Percentiles rank a stretch among this genome's conserved stretches.
phyloP scores from a whole-genome alignment of 2,797 vertebrate genomes.

The Vireo griseus region DNA sequence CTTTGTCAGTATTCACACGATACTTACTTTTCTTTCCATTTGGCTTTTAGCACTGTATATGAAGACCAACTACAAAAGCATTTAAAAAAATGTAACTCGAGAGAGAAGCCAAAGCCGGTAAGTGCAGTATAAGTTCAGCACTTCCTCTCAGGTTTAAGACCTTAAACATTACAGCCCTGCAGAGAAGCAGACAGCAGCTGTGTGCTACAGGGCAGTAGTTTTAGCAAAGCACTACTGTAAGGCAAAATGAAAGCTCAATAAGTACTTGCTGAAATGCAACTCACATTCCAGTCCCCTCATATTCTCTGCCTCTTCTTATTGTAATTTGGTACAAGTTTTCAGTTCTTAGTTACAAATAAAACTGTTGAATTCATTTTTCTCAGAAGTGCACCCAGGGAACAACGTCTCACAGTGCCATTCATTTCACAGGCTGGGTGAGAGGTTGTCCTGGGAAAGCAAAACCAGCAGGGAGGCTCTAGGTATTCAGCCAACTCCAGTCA shows the following conservation, averaged over 20 bases:
- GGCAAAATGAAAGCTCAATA: neutral
- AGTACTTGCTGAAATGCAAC: neutral
- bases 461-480: neutral
- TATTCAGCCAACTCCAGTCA: neutral
- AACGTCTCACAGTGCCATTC: neutral
- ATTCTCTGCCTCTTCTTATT: rapidly evolving
- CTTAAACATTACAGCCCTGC: neutral
- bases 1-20: neutral
- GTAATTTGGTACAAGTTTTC: neutral
- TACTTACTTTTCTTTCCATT: neutral
- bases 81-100: slow-evolving; percentile 93
- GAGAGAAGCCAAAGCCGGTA: slow-evolving; percentile 89
- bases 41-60: slow-evolving; percentile 85
- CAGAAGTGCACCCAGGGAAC: rapidly evolving
- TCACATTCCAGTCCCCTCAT: neutral
- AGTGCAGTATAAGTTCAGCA: slow-evolving; percentile 55
- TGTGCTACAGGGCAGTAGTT: neutral
- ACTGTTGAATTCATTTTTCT: neutral
- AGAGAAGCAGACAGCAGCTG: neutral
- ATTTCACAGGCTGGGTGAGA: neutral
- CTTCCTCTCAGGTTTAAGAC: neutral
- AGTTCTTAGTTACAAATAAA: neutral
- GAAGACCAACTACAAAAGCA: slow-evolving; percentile 90
- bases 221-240: neutral
- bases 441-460: neutral